These are phyloP conservation scores for Bradypus variegatus DNA, from an alignment of 2,797 vertebrate species.

Conservation along the genomic window DNA sequence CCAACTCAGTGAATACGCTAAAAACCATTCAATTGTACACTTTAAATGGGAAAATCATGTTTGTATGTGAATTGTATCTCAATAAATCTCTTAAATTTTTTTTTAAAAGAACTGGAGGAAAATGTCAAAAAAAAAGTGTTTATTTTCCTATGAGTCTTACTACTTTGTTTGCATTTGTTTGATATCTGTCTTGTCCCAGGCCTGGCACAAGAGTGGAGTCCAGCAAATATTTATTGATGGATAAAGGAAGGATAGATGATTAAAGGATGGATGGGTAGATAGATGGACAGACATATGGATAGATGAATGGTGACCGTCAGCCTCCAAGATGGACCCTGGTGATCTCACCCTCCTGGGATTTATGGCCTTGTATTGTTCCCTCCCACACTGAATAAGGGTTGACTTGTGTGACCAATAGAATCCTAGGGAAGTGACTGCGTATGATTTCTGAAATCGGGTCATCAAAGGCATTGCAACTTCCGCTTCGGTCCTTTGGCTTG, in stretches of 20 bases:
- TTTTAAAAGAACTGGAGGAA: background rate
- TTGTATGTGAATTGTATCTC: background rate
- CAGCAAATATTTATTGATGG: background rate
- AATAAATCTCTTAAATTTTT: background rate
- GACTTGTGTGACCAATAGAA: background rate
- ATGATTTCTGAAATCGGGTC: background rate
- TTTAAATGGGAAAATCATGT: background rate
- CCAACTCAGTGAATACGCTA: background rate
- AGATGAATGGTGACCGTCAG: background rate
- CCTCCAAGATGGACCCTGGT: background rate
- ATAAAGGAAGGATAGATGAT: background rate
- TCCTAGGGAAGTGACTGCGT: background rate
- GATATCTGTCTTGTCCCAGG: background rate
- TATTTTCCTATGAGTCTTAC: background rate
- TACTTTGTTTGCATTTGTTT: background rate
- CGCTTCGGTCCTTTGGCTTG: background rate
- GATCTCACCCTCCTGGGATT: background rate
- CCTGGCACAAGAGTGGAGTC: background rate
- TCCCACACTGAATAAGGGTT: background rate
- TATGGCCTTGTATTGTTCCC: background rate
- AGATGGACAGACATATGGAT: no score
- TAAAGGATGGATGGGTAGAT: no score
- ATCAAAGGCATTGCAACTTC: background rate
- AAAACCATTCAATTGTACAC: background rate
- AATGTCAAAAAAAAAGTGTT: background rate